These are phyloP conservation scores for Pachyuromys duprasi DNA, from an alignment of 2,797 vertebrate species.

Conservation along the genomic window DNA sequence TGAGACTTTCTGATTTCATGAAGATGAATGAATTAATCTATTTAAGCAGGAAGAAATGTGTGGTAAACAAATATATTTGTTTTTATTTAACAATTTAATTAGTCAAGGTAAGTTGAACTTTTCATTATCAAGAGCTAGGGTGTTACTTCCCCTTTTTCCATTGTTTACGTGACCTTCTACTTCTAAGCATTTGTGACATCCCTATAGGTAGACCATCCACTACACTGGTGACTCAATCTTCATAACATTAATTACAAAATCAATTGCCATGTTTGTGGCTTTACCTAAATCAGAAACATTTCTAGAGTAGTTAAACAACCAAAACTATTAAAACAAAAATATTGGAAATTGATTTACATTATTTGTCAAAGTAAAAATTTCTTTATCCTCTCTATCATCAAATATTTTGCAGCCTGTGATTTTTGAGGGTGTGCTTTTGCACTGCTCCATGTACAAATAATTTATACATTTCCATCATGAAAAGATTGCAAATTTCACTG, in stretches of 20 bases:
- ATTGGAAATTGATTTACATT: slow-evolving; percentile 16
- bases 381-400: neutral
- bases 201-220: neutral
- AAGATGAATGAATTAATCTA: neutral
- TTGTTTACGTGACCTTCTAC: neutral
- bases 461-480: neutral
- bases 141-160: neutral
- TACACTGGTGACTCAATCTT: slow-evolving; percentile 22
- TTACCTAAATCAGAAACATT: slow-evolving; percentile 40
- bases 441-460: neutral
- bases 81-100: neutral
- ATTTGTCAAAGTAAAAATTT: slow-evolving; percentile 18
- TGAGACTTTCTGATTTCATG: neutral
- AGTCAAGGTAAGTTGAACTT: neutral
- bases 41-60: neutral
- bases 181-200: neutral
- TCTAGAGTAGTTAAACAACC: slow-evolving; percentile 12
- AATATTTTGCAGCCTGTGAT: neutral
- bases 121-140: neutral
- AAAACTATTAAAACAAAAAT: neutral
- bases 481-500: neutral
- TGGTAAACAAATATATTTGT: neutral
- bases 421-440: neutral
- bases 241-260: slow-evolving; percentile 43
- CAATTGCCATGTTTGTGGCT: neutral